Percentiles rank a stretch among this genome's conserved stretches.
phyloP scores from a whole-genome alignment of 30 jellyfish, hydroid and myxozoan species.

The Aurelia sp. region DNA sequence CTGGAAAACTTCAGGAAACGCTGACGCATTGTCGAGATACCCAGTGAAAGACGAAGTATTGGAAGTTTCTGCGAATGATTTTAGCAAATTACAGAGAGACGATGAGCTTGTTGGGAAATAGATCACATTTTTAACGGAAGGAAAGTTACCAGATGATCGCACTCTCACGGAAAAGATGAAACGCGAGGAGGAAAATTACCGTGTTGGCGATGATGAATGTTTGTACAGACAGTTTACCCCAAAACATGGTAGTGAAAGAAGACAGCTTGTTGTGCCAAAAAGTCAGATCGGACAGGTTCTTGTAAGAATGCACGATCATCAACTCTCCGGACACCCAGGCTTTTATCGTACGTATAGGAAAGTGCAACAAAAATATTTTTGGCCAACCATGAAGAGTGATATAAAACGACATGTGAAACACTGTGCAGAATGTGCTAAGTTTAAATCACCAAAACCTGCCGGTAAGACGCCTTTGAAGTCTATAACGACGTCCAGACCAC shows the following conservation, averaged over 20 bases:
- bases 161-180: constrained; percentile 15
- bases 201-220: constrained; percentile 53
- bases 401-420: constrained; percentile 52
- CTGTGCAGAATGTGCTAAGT: constrained; percentile 55
- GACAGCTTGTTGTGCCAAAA: constrained; percentile 63
- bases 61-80: background rate
- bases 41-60: constrained; percentile 50
- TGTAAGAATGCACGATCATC: constrained; percentile 29
- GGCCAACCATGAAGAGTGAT: constrained; percentile 64
- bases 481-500: constrained; percentile 24
- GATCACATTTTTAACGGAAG: constrained; percentile 21
- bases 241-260: constrained; percentile 36
- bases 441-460: constrained; percentile 57
- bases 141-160: constrained; percentile 30
- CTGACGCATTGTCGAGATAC: constrained; percentile 58
- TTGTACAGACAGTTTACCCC: constrained; percentile 27
- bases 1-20: constrained; percentile 66
- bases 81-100: background rate
- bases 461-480: constrained; percentile 60
- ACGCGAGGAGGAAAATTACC: constrained; percentile 25
- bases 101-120: background rate
- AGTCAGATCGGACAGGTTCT: constrained; percentile 43
- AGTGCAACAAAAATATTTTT: constrained; percentile 40
- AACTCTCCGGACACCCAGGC: constrained; percentile 62
- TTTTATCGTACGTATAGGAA: constrained; percentile 52